Conservation (phyloP, 2,113 vertebrate genomes). For the Pachyramphus minor region DNA sequence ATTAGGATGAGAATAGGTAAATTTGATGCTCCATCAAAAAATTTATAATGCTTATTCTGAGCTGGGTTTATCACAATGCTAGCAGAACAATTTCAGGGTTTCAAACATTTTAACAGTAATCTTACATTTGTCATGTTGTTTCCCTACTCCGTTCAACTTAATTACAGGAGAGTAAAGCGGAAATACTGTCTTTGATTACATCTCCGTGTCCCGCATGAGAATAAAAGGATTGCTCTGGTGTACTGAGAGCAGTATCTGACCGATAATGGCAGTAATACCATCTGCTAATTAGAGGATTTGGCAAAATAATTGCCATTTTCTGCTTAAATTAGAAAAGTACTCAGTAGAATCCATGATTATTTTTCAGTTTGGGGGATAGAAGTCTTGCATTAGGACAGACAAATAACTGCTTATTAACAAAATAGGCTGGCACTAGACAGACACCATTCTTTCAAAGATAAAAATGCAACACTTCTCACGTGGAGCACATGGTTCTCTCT, state of each 20-base stretch:
- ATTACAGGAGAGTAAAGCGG: neutral
- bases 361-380: neutral
- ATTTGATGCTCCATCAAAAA: neutral
- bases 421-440: neutral
- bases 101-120: neutral
- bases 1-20: neutral
- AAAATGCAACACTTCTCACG: neutral
- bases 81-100: neutral
- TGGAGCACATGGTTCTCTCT: neutral
- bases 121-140: neutral
- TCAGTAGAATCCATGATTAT: neutral
- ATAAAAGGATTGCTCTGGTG: neutral
- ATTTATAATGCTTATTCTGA: neutral
- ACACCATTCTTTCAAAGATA: neutral
- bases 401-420: neutral
- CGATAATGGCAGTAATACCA: neutral
- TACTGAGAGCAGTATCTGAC: neutral
- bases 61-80: neutral
- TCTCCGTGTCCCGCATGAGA: neutral
- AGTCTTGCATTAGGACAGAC: neutral
- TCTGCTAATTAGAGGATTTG: conserved; percentile 25
- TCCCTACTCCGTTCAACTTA: neutral
- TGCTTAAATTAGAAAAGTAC: neutral
- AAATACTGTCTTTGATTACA: neutral
- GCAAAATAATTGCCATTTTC: conserved; percentile 11